Evolutionary conservation across 2,888 invertebrate genomes (phyloP), one percentile per base, ranked within the genome.

Genomic region (Agonopterix subpropinquella): DNA sequence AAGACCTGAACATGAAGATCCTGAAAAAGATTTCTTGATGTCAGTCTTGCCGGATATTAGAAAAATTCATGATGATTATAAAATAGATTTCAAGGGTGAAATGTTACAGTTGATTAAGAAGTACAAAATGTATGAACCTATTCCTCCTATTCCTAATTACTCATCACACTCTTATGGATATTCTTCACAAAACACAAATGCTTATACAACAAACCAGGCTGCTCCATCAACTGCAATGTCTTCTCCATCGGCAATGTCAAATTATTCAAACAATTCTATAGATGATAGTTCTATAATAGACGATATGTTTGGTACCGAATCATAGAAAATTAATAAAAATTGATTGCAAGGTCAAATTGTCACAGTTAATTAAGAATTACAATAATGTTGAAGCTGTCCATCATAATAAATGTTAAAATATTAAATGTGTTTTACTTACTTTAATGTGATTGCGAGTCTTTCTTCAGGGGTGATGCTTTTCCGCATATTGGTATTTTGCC

Each of bases 11-110:
- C 50, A 54, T 55, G 54, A 59, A 53, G 55, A 55, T 45, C 53
- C 56, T 50, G 53, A 58, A 53, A 58, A 55, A 47, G 53, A 54
- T 54, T 58, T 58, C 52, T 51, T 58, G 55, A 55, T 55, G 55
- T 58, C 59, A 53, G 53, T 58, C 54, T 52, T 58, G 55, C 59
- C 57, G 54, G 53, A 56, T 56, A 52, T 57, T 53, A 56, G 54
- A 56, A 57, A 57, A 57, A 55, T 56, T 56, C 47, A 51, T 52
- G 53, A 53, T 43, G 43, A 53, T 50, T 48, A 43, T 41, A 53
- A 53, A 50, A 47, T 50, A 46, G 50, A 50, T 53, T 53, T 53
- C 47, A 46, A 52, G 44, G 35, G 48, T 36, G 44, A 51, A 46
- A 46, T 51, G 41, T 51, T 51, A 48, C 51, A 51, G 47, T 39